phyloP scores from a whole-genome alignment of 2,113 vertebrate species.

The Hucho hucho region DNA sequence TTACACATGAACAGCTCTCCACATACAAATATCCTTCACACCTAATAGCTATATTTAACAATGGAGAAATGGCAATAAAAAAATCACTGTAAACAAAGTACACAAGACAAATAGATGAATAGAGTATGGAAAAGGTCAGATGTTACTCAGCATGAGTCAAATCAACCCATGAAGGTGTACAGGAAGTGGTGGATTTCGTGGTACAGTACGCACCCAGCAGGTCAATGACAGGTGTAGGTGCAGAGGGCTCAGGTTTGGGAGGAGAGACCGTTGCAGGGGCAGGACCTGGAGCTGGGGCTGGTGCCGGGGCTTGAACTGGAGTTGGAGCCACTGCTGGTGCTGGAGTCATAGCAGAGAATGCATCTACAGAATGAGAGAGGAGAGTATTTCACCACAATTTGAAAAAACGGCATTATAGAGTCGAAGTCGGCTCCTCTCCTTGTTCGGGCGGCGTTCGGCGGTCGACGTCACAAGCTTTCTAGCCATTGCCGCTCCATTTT shows the following conservation, averaged over 20 bases:
- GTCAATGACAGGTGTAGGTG: constrained; percentile 89
- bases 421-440: too few species aligned
- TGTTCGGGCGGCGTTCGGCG: too few species aligned
- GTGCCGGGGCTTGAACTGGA: constrained; percentile 9
- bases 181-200: constrained; percentile 22
- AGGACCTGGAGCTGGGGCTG: constrained; percentile 70
- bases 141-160: background rate
- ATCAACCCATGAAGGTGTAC: background rate
- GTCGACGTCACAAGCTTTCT: too few species aligned
- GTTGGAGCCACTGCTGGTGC: constrained; percentile 25
- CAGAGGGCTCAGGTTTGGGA: constrained; percentile 86
- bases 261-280: constrained; percentile 74
- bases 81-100: constrained; percentile 2
- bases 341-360: constrained; percentile 34
- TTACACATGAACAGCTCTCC: background rate
- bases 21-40: constrained; percentile 1
- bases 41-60: background rate
- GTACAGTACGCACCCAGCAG: constrained; percentile 93
- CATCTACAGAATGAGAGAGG: constrained; percentile 75
- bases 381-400: background rate
- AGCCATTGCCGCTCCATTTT: too few species aligned
- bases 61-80: background rate
- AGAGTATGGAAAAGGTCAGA: background rate
- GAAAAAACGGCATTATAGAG: too few species aligned
- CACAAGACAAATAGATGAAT: background rate